These are phyloP conservation scores for Achroia grisella DNA, from an alignment of 1,140 invertebrate genomes.

Conservation along the genomic window DNA sequence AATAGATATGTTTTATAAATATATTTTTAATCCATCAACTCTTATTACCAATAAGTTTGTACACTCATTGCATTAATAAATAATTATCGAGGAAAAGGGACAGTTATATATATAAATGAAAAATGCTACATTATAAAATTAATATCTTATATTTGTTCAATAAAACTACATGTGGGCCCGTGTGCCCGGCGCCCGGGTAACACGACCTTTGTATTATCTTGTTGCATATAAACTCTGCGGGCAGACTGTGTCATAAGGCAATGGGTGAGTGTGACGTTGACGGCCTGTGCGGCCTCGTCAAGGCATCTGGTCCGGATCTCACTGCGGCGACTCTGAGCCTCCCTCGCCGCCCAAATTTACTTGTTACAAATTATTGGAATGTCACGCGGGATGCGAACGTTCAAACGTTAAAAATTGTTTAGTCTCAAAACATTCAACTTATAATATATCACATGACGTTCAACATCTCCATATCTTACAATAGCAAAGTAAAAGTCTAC, in stretches of 20 bases:
- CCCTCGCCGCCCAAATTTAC: conserved; percentile 42
- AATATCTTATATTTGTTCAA: conserved; percentile 74
- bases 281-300: conserved; percentile 25
- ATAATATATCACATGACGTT: too few relatives aligned
- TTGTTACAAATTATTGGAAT: conserved; percentile 68
- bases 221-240: conserved; percentile 72
- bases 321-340: conserved; percentile 20
- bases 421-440: too few relatives aligned
- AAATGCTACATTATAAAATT: conserved; percentile 71
- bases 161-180: conserved; percentile 73
- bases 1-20: too few relatives aligned
- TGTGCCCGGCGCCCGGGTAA: conserved; percentile 70
- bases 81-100: neutral
- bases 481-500: too few relatives aligned
- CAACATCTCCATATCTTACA: too few relatives aligned
- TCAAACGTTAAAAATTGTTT: conserved; percentile 50
- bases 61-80: too few relatives aligned
- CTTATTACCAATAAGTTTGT: too few relatives aligned
- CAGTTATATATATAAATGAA: conserved; percentile 17
- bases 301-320: conserved; percentile 54
- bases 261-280: conserved; percentile 45
- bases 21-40: too few relatives aligned
- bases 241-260: conserved; percentile 72
- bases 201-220: conserved; percentile 72
- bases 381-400: conserved; percentile 63